Evolutionary conservation across 2,888 invertebrate genomes (phyloP).

Genomic region (Drosophila ustulata): DNA sequence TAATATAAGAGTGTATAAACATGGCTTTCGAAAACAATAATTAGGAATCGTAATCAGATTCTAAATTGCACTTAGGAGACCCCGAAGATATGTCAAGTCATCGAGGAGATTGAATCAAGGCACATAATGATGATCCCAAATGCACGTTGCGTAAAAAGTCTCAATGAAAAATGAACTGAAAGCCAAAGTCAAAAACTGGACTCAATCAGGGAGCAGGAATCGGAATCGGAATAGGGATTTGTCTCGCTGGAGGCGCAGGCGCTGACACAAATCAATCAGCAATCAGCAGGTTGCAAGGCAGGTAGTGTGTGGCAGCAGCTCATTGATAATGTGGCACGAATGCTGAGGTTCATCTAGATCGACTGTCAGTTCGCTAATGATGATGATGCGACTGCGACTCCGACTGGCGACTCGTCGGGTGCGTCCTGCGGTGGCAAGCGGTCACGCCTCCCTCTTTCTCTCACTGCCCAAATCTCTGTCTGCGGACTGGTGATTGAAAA

Average conservation of each 20-base stretch:
- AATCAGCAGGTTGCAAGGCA: conserved; percentile 56
- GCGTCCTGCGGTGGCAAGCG: conserved; percentile 70
- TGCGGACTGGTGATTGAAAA: conserved; percentile 41
- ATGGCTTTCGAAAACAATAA: conserved; percentile 69
- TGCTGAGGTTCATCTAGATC: conserved; percentile 57
- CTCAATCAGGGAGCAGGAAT: conserved; percentile 56
- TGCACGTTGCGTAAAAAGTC: conserved; percentile 57
- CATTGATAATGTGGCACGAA: conserved; percentile 41
- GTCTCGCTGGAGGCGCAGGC: conserved; percentile 57
- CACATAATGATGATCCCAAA: conserved; percentile 71
- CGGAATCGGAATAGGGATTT: conserved; percentile 35
- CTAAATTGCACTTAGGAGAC: conserved; percentile 26
- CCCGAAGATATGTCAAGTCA: conserved; percentile 54
- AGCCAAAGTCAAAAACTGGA: background rate
- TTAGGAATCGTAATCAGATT: conserved; percentile 60
- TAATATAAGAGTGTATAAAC: conserved; percentile 28
- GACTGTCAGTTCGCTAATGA: conserved; percentile 66
- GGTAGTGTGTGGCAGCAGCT: conserved; percentile 31
- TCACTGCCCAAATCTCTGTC: background rate
- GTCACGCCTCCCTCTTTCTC: conserved; percentile 33
- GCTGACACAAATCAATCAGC: conserved; percentile 78
- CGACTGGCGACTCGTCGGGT: conserved; percentile 71
- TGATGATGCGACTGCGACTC: conserved; percentile 16
- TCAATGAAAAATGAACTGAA: conserved; percentile 67
- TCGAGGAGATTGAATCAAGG: conserved; percentile 24